These are phyloP conservation scores for Blastobasis adustella DNA, from an alignment of 2,888 invertebrate genomes.

Conservation along the genomic window DNA sequence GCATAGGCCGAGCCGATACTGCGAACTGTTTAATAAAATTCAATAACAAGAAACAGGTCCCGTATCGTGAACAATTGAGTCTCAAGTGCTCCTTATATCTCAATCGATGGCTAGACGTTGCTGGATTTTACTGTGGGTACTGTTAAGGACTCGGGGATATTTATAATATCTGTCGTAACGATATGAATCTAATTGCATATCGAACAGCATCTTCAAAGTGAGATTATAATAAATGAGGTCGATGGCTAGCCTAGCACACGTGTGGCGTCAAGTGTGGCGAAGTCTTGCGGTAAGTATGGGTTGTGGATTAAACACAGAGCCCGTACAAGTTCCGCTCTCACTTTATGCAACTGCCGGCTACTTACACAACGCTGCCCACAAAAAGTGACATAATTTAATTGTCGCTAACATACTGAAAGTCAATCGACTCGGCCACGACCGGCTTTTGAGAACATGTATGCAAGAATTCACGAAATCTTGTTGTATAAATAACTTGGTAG, in stretches of 20 bases:
- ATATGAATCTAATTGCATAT: no score
- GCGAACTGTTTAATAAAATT: neutral
- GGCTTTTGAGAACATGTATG: neutral
- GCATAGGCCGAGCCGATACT: neutral
- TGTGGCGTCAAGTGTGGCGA: no score
- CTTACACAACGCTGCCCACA: slow-evolving; percentile 29
- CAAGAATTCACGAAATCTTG: no score
- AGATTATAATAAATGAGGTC: no score
- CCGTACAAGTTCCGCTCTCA: slow-evolving; percentile 24
- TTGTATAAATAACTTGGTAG: no score
- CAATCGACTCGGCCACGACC: slow-evolving; percentile 6
- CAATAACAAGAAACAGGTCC: neutral
- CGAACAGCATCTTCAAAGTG: no score
- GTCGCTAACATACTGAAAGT: slow-evolving; percentile 18
- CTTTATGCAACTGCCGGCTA: slow-evolving; percentile 31
- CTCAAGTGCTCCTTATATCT: neutral
- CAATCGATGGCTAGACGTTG: neutral
- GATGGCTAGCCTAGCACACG: no score
- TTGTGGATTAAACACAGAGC: slow-evolving; percentile 1
- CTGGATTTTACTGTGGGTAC: no score
- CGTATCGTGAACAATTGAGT: neutral
- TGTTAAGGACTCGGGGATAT: no score
- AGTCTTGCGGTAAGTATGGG: no score
- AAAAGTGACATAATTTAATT: slow-evolving; percentile 38
- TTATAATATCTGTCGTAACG: no score